phyloP scores from a whole-genome alignment of 1,140 invertebrate species.

The Goniozus legneri region DNA sequence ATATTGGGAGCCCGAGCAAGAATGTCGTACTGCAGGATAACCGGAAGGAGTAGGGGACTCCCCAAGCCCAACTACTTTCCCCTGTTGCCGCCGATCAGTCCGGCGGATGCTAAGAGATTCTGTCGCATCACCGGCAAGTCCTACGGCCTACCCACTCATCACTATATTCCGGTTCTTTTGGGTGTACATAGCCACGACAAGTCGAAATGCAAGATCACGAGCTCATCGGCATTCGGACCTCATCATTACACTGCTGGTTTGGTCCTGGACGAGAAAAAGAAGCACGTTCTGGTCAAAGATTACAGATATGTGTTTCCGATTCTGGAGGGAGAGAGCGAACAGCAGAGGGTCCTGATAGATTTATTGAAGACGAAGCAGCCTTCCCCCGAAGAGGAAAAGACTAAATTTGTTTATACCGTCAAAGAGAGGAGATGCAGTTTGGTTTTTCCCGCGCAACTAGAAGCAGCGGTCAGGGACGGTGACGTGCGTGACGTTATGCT shows the following conservation, averaged over 20 bases:
- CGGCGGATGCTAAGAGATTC: conserved; percentile 73
- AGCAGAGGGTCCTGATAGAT: conserved; percentile 60
- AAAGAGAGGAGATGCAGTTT: conserved; percentile 70
- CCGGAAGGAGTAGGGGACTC: conserved; percentile 72
- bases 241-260: conserved; percentile 59
- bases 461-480: conserved; percentile 72
- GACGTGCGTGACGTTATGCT: conserved; percentile 74
- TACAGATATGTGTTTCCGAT: conserved; percentile 73
- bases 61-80: conserved; percentile 82
- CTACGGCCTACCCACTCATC: conserved; percentile 69
- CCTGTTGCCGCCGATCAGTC: conserved; percentile 73
- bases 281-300: conserved; percentile 64
- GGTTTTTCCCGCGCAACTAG: conserved; percentile 71
- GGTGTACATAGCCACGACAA: conserved; percentile 57
- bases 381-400: conserved; percentile 51
- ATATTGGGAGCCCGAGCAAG: conserved; percentile 22
- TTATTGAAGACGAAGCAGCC: conserved; percentile 62
- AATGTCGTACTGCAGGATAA: conserved; percentile 78
- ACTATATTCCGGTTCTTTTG: conserved; percentile 74
- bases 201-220: conserved; percentile 65
- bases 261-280: conserved; percentile 60
- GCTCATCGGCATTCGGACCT: conserved; percentile 56
- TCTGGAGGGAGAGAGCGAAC: conserved; percentile 63
- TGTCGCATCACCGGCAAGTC: conserved; percentile 81
- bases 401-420: conserved; percentile 71